Evolutionary conservation across 2,888 invertebrate genomes (phyloP).

Genomic region (Cerastoderma edule): DNA sequence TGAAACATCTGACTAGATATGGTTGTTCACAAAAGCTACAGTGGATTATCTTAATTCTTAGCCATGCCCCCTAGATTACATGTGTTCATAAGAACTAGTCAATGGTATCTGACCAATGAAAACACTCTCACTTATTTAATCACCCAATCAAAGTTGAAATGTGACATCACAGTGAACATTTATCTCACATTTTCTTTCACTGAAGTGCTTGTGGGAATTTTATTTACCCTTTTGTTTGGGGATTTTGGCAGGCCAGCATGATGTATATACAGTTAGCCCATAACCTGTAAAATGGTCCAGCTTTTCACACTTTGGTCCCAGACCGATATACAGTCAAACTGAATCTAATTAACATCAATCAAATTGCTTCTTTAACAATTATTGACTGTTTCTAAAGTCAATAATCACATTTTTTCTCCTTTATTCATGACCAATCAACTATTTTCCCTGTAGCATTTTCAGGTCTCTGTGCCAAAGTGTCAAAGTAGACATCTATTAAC

Average conservation of each 20-base stretch:
- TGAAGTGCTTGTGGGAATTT: not conserved
- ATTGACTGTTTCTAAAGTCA: constrained; percentile 4
- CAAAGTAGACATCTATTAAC: constrained; percentile 3
- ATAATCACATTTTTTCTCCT: not conserved
- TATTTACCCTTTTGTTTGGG: constrained; percentile 13
- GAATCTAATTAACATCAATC: constrained; percentile 19
- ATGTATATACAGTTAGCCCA: constrained; percentile 11
- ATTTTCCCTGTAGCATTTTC: not conserved
- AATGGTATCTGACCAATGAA: constrained; percentile 43
- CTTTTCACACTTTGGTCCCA: constrained; percentile 16
- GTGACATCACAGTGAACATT: constrained; percentile 32
- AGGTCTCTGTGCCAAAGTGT: not conserved
- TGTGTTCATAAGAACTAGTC: constrained; percentile 20
- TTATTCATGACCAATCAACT: constrained; percentile 1
- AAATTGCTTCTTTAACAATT: not conserved
- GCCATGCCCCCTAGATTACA: constrained; percentile 1
- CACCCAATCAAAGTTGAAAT: constrained; percentile 43
- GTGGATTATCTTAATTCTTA: not conserved
- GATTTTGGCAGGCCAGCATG: constrained; percentile 17
- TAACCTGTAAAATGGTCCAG: not conserved
- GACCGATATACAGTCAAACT: constrained; percentile 1
- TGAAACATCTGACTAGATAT: not conserved
- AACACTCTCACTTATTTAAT: constrained; percentile 12
- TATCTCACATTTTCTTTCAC: constrained; percentile 29
- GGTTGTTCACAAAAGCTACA: not conserved